Conservation (phyloP, 1,140 invertebrate species). For the Schmidtea mediterranea region DNA sequence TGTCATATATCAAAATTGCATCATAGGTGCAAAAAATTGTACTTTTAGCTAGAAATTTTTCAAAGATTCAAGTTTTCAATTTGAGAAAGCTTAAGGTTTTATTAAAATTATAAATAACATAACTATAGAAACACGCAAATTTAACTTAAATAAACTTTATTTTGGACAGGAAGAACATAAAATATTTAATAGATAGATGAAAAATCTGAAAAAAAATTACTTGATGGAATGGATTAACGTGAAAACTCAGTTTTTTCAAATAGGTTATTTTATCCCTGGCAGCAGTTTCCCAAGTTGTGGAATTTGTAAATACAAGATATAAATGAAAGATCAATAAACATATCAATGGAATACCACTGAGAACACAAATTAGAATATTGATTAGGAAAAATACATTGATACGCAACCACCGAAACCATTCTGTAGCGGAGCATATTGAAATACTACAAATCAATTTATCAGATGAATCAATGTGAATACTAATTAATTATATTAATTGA, state of each 20-base stretch:
- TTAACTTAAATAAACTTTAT: too few relatives aligned
- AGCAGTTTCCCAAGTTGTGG: constrained; percentile 23
- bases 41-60: too few relatives aligned
- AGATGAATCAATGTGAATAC: too few relatives aligned
- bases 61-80: too few relatives aligned
- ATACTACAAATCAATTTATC: constrained; percentile 14
- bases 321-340: constrained; percentile 18
- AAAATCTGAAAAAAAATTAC: neutral
- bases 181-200: neutral
- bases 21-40: too few relatives aligned
- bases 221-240: constrained; percentile 21
- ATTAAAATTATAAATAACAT: too few relatives aligned
- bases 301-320: constrained; percentile 18
- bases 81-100: too few relatives aligned
- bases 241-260: constrained; percentile 18
- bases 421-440: constrained; percentile 10
- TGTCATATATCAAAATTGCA: too few relatives aligned
- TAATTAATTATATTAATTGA: too few relatives aligned
- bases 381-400: constrained; percentile 9
- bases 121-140: too few relatives aligned
- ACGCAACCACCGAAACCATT: constrained; percentile 13
- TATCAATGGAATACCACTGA: constrained; percentile 13
- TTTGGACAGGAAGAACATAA: neutral
- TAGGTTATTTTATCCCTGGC: constrained; percentile 22
- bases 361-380: constrained; percentile 14